Percentiles rank a stretch among this genome's conserved stretches.
These are phyloP conservation scores for Gopherus flavomarginatus DNA, from an alignment of 2,113 vertebrate genomes.

Conservation along the genomic window DNA sequence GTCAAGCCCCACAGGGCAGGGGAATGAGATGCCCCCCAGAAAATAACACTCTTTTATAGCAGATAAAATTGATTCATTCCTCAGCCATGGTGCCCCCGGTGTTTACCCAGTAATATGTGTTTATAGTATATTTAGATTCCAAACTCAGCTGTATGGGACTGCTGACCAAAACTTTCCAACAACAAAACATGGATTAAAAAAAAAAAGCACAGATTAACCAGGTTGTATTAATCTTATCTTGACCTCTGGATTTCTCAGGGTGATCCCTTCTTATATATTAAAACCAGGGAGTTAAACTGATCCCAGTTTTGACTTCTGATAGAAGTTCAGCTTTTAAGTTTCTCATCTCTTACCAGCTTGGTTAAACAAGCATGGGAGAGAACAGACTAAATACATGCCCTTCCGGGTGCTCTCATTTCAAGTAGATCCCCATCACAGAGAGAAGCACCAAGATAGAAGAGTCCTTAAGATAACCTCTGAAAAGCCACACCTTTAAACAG, in stretches of 20 bases:
- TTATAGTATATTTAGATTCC: not conserved
- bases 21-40: not conserved
- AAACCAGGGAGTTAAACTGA: rapidly evolving
- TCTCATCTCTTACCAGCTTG: not conserved
- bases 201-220: not conserved
- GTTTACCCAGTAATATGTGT: not conserved
- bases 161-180: not conserved
- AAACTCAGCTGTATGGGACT: not conserved
- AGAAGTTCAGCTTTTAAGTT: not conserved
- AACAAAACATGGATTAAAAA: rapidly evolving
- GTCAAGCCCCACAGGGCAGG: rapidly evolving
- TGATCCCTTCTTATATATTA: rapidly evolving
- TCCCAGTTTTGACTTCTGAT: not conserved
- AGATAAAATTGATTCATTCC: not conserved
- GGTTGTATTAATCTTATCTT: not conserved
- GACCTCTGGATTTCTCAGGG: not conserved
- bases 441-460: not conserved
- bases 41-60: not conserved
- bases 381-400: not conserved
- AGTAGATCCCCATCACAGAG: rapidly evolving
- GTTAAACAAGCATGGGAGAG: not conserved
- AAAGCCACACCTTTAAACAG: rapidly evolving
- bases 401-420: not conserved
- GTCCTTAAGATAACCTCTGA: not conserved
- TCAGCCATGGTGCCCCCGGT: not conserved